A percentile compares a stretch with the other conserved stretches of the same genome.
Conservation (phyloP, 2,888 invertebrate species). For the Caenorhabditis becei region DNA sequence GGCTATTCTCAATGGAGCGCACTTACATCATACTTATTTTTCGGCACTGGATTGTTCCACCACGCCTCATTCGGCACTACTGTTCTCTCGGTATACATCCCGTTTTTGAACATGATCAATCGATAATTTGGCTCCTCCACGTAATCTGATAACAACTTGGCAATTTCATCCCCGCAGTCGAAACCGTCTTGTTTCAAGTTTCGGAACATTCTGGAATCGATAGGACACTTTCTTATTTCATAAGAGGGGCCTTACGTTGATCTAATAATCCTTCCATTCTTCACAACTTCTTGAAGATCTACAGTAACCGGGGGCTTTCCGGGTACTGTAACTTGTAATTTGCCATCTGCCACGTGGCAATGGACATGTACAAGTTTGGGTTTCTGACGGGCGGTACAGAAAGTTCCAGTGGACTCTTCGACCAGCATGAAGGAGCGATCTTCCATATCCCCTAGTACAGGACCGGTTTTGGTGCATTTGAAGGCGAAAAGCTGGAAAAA, state of each 20-base stretch:
- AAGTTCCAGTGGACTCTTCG: slow-evolving; percentile 59
- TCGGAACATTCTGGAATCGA: slow-evolving; percentile 61
- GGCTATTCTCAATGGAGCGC: no score
- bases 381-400: slow-evolving; percentile 65
- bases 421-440: slow-evolving; percentile 67
- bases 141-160: slow-evolving; percentile 53
- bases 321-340: slow-evolving; percentile 33
- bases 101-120: slow-evolving; percentile 49
- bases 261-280: slow-evolving; percentile 47
- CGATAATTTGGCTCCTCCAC: slow-evolving; percentile 61
- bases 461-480: slow-evolving; percentile 60
- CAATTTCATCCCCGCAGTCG: slow-evolving; percentile 68
- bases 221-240: not conserved
- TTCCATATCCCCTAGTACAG: slow-evolving; percentile 49
- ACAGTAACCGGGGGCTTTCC: slow-evolving; percentile 22
- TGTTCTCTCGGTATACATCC: slow-evolving; percentile 64
- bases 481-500: slow-evolving; percentile 64
- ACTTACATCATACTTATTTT: slow-evolving; percentile 63
- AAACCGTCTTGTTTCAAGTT: slow-evolving; percentile 64
- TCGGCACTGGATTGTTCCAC: slow-evolving; percentile 70
- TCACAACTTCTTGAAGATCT: slow-evolving; percentile 47
- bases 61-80: slow-evolving; percentile 47
- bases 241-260: slow-evolving; percentile 44
- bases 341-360: not conserved
- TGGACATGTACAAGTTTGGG: slow-evolving; percentile 60